Evolutionary conservation across 2,888 invertebrate species (phyloP).

Genomic region (Conomelus anceps): DNA sequence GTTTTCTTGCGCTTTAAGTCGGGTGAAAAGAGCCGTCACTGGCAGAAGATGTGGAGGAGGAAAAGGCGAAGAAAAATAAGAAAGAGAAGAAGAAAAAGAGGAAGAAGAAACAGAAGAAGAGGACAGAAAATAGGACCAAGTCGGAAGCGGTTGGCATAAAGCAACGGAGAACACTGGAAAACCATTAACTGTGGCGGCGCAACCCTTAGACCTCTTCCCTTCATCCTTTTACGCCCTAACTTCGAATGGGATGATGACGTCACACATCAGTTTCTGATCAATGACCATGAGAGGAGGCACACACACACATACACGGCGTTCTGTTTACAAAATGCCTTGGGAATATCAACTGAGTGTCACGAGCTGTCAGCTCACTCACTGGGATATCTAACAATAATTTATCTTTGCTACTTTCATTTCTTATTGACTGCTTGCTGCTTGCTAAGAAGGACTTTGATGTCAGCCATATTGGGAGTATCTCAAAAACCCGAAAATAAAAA

Average conservation of each 20-base stretch:
- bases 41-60: not conserved
- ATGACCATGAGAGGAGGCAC: not conserved
- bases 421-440: not conserved
- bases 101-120: not conserved
- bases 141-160: not conserved
- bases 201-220: not conserved
- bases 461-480: no score
- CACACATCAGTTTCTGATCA: not conserved
- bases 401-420: not conserved
- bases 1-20: not conserved
- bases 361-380: not conserved
- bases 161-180: not conserved
- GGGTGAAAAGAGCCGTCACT: not conserved
- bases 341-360: not conserved
- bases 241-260: not conserved
- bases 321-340: not conserved
- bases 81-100: not conserved
- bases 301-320: not conserved
- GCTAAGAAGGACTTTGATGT: no score
- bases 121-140: not conserved
- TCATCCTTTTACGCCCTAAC: not conserved
- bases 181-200: not conserved
- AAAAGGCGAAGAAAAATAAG: not conserved
- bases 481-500: no score
- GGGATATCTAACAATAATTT: not conserved